Evolutionary conservation across 2,797 vertebrate genomes (phyloP).

Genomic region (Peromyscus aztecus): DNA sequence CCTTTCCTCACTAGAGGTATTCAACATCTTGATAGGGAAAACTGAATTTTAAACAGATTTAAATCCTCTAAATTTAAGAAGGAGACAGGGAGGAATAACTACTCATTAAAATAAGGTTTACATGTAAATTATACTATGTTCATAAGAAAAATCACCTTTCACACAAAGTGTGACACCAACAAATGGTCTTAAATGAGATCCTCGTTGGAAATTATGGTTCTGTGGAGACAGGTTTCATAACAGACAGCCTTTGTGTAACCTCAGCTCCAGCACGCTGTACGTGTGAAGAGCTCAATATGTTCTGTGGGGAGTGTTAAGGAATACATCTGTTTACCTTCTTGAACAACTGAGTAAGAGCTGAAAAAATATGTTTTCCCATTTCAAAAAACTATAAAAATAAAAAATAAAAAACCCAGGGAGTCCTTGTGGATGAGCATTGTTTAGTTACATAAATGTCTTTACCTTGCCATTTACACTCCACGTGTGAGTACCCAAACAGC

Average conservation of each 20-base stretch:
- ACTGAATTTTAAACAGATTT: constrained; percentile 5
- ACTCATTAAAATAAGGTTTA: constrained; percentile 22
- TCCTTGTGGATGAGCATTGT: background rate
- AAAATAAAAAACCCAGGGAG: background rate
- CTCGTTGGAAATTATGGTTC: background rate
- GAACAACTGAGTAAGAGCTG: constrained; percentile 58
- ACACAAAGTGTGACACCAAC: background rate
- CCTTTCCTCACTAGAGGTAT: background rate
- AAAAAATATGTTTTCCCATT: constrained; percentile 64
- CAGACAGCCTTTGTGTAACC: constrained; percentile 46
- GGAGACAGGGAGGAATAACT: background rate
- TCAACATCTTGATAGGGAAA: background rate
- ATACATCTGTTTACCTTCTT: constrained; percentile 63
- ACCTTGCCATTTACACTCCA: background rate
- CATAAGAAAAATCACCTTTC: constrained; percentile 45
- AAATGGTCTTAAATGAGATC: background rate
- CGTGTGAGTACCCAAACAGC: background rate
- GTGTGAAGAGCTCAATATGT: background rate
- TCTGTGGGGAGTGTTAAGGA: constrained; percentile 54
- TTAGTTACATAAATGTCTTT: background rate
- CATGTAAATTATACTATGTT: background rate
- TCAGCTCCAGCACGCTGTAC: background rate
- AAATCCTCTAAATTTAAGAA: background rate
- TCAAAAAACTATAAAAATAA: background rate
- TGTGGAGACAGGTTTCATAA: background rate